Evolutionary conservation across 2,888 invertebrate species (phyloP).

Genomic region (Trachelus tabidus): DNA sequence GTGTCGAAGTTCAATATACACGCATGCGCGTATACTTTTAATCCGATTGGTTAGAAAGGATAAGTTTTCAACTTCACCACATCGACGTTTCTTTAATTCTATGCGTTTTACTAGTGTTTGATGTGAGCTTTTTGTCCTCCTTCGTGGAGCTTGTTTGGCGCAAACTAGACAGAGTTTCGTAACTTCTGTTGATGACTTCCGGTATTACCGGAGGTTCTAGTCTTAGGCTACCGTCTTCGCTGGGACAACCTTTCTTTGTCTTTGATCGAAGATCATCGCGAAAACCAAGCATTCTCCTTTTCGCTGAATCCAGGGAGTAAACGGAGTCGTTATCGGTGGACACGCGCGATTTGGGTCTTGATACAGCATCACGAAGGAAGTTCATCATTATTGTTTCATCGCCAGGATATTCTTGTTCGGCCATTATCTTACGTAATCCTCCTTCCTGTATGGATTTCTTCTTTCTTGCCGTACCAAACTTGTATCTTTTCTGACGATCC

Average conservation of each 20-base stretch:
- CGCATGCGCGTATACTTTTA: neutral
- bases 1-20: neutral
- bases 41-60: neutral
- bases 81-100: neutral
- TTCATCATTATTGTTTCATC: slow-evolving; percentile 18
- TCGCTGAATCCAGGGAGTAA: slow-evolving; percentile 16
- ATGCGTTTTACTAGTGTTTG: slow-evolving; percentile 42
- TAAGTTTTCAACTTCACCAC: neutral
- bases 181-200: slow-evolving; percentile 70
- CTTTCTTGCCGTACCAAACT: neutral
- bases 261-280: neutral
- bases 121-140: neutral
- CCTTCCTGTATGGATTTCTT: slow-evolving; percentile 4
- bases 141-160: slow-evolving; percentile 57
- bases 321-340: slow-evolving; percentile 20
- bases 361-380: slow-evolving; percentile 15
- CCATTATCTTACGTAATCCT: neutral
- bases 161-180: slow-evolving; percentile 69
- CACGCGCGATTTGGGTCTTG: slow-evolving; percentile 16
- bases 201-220: slow-evolving; percentile 70
- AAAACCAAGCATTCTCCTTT: neutral
- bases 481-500: neutral
- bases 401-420: slow-evolving; percentile 6
- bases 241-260: neutral
- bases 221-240: slow-evolving; percentile 58